Evolutionary conservation across 1,140 invertebrate species (phyloP), one percentile per base, ranked within the genome.

Genomic region (Drosophila murphyi): DNA sequence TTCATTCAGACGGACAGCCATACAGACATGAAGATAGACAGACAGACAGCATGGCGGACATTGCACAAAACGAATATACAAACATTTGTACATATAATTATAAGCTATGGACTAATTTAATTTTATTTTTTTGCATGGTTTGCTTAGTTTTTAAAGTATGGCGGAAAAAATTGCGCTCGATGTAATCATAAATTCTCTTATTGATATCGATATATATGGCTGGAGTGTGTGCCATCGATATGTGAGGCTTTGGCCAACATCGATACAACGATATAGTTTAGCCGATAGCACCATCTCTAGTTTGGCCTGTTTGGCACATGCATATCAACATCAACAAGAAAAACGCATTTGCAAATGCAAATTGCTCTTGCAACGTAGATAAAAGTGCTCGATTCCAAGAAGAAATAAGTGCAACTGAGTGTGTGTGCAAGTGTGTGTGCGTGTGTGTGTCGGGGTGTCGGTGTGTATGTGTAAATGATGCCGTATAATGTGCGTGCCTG

Each of bases 401-500:
- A 56, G 1, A 20, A 20, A 20, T 20, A 20, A 61, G 72, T 69
- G 67, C 28, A 51, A 55, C 31, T 20, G 20, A 48, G 54, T 75
- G 59, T 45, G 28, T 69, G 12, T 68, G 34, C 20, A 20, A 59
- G 68, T 59, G 37, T 64, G 28, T 68, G 32, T 78, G 54, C 62
- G 62, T 72, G 69, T 61, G 39, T 43, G 31, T 41, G 48, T 55
- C 20, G 20, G 20, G 20, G 20, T 20, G 20, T 20, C 20, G 20
- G 54, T 57, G 72, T 45, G 12, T 31, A 31, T 8, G 6, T 47
- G 56, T 34, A 72, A 60, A 88, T 88, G 80, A 74, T 88, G 80
- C 85, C 83, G 47, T 78, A 83, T 34, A 88, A 82, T 37, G 55
- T 78, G 50, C 82, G 80, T 50, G 64, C 57, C 64, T 71, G 76